Evolutionary conservation across 2,113 vertebrate genomes (phyloP), one percentile per base, ranked within the genome.

Genomic region (Bostrychus sinensis): DNA sequence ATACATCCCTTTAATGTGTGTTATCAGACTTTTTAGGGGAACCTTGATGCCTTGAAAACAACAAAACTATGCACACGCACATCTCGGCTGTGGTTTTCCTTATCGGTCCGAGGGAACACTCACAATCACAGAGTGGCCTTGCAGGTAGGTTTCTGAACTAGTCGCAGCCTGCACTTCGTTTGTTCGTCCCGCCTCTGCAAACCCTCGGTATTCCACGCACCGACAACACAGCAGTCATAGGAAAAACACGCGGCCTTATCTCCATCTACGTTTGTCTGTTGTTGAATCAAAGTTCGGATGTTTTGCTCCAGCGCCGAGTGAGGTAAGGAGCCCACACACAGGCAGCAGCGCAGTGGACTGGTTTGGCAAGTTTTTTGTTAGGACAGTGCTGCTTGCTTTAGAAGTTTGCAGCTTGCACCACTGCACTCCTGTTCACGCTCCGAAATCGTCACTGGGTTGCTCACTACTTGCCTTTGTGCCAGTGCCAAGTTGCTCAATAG

Each of bases 221-320:
- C 39, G 16, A 72, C 77, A 78, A 76, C 82, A 81, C 61, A 75
- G 57, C 26, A 55, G 73, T 80, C 74, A 68, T 50, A 68, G 16
- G 43, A 78, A 76, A n/a, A 68, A 83, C 82, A 87, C 12, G 30
- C n/a, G 3, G 45, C 48, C 82, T 86, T 89, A 91, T 91, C 87
- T 83, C 53, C 79, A 89, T 86, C 88, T 86, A 60, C 76, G 67
- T 70, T 81, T 73, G 54, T 57, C 54, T 88, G 78, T 86, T n/a
- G 90, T 89, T 89, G 80, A 48, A 82, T 89, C 82, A 85, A 73
- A 65, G 83, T 84, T 90, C 86, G 88, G 90, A 92, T 93, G 91
- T 91, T 92, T 92, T 84, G 74, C 69, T 26, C 10, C 46, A 83
- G 66, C 80, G 66, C 62, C 72, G 79, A 73, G 78, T 83, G 85